Conservation (phyloP, 1,140 invertebrate genomes). For the Belonocnema kinseyi region DNA sequence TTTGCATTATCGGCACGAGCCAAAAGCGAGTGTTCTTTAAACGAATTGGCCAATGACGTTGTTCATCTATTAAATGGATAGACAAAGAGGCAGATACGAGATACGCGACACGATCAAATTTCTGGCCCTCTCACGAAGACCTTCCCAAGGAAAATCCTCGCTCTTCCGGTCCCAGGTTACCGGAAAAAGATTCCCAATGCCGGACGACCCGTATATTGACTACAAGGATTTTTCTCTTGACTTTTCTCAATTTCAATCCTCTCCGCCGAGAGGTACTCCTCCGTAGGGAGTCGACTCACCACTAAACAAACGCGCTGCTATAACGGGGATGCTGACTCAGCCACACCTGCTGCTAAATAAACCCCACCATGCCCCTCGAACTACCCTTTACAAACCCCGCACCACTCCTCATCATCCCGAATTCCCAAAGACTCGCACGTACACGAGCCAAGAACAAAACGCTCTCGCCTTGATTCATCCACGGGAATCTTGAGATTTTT, state of each 20-base stretch:
- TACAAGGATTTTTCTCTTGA: no score
- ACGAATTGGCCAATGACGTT: background rate
- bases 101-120: conserved; percentile 6
- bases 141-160: no score
- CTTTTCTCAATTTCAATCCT: background rate
- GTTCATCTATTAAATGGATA: conserved; percentile 3
- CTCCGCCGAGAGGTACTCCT: conserved; percentile 59
- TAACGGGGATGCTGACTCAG: conserved; percentile 69
- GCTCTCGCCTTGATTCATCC: conserved; percentile 61
- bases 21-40: background rate
- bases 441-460: conserved; percentile 72
- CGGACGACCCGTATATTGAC: background rate
- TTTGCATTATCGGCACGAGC: background rate
- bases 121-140: background rate
- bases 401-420: background rate
- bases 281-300: conserved; percentile 66
- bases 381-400: conserved; percentile 35
- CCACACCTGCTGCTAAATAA: conserved; percentile 67
- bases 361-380: conserved; percentile 47
- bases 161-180: no score
- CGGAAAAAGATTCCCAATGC: background rate
- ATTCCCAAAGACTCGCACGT: conserved; percentile 10
- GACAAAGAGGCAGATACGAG: conserved; percentile 6
- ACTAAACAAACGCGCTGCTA: conserved; percentile 69
- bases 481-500: conserved; percentile 47